These are phyloP conservation scores for Amiota minor DNA, from an alignment of 2,888 invertebrate species.

Conservation along the genomic window DNA sequence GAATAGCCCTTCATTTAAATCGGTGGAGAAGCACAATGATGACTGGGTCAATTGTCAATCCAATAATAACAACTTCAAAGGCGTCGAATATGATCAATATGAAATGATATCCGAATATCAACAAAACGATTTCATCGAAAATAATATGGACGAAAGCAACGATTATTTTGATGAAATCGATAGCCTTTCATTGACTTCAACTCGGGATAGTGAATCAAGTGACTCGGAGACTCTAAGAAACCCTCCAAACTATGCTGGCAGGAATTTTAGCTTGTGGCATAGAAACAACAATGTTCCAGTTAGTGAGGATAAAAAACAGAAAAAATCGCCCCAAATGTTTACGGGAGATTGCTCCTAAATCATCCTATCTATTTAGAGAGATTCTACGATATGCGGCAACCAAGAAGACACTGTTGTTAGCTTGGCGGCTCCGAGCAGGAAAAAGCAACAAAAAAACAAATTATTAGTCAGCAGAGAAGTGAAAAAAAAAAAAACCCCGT, in stretches of 20 bases:
- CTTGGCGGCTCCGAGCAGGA: not conserved
- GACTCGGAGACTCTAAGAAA: slow-evolving; percentile 55
- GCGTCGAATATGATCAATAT: not conserved
- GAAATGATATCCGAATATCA: slow-evolving; percentile 21
- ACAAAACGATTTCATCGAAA: slow-evolving; percentile 11
- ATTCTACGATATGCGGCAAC: not conserved
- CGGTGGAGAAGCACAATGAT: slow-evolving; percentile 24
- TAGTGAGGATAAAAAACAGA: slow-evolving; percentile 32
- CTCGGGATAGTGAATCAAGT: slow-evolving; percentile 46
- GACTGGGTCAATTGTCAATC: slow-evolving; percentile 26
- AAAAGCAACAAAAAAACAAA: not conserved
- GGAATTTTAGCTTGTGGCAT: slow-evolving; percentile 35
- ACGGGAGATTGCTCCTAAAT: slow-evolving; percentile 36
- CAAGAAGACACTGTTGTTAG: too few relatives aligned
- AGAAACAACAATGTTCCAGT: slow-evolving; percentile 28
- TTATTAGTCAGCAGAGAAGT: not conserved
- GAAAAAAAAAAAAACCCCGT: not conserved
- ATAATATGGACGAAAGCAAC: slow-evolving; percentile 27
- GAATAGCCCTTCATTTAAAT: slow-evolving; percentile 21
- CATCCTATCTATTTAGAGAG: not conserved
- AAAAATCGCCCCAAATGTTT: slow-evolving; percentile 48
- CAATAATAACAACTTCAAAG: not conserved
- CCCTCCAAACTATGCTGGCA: slow-evolving; percentile 32
- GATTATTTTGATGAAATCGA: slow-evolving; percentile 45
- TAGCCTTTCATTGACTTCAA: slow-evolving; percentile 48